These are phyloP conservation scores for Eucera pruinosa DNA, from an alignment of 2,888 invertebrate species.

Conservation along the genomic window DNA sequence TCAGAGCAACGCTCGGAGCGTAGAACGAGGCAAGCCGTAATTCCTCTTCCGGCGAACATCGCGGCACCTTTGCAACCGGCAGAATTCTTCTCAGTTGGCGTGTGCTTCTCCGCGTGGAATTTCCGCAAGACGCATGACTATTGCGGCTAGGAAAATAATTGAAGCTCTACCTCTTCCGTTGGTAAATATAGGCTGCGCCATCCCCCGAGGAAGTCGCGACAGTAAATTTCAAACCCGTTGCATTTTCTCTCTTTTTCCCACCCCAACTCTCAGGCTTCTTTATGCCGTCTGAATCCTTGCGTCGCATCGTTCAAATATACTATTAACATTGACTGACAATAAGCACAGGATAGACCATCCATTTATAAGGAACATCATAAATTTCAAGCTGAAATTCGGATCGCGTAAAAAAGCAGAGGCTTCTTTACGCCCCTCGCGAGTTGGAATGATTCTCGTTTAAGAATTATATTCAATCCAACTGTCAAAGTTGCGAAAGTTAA, in stretches of 20 bases:
- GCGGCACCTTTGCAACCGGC: constrained; percentile 23
- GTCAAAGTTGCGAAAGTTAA: no score
- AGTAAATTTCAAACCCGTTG: constrained; percentile 39
- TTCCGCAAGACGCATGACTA: constrained; percentile 52
- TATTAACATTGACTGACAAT: no score
- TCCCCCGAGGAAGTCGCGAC: constrained; percentile 35
- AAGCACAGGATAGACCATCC: no score
- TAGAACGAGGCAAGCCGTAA: background rate
- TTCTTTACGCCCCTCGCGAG: no score
- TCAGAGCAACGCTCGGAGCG: constrained; percentile 1
- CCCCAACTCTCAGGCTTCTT: background rate
- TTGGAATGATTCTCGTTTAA: no score
- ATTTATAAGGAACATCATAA: no score
- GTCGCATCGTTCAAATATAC: no score
- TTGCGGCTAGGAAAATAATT: constrained; percentile 67
- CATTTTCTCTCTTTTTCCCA: no score
- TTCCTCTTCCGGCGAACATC: constrained; percentile 14
- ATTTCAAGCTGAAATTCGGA: no score
- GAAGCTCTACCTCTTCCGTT: constrained; percentile 53
- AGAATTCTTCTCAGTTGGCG: constrained; percentile 45
- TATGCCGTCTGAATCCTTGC: no score
- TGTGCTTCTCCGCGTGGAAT: constrained; percentile 37
- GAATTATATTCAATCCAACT: no score
- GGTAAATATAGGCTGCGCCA: constrained; percentile 43
- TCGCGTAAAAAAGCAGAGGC: no score